These are phyloP conservation scores for Pheosia gnoma DNA, from an alignment of 2,888 invertebrate genomes.

Conservation along the genomic window DNA sequence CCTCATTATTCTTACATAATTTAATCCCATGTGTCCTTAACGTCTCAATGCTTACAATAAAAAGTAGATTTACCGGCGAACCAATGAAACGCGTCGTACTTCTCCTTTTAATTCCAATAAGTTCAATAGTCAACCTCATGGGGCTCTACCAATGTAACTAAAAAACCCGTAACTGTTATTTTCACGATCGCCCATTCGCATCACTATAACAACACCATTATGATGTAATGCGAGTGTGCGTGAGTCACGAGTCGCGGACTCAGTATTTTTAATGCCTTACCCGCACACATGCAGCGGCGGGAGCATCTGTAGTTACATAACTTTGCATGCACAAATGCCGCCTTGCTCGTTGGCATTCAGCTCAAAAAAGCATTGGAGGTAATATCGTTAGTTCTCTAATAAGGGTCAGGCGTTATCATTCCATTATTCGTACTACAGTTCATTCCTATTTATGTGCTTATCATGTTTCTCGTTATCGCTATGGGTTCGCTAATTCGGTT, in stretches of 20 bases:
- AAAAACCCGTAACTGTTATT: conserved; percentile 46
- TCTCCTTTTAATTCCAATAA: conserved; percentile 39
- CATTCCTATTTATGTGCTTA: conserved; percentile 21
- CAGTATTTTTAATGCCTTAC: conserved; percentile 43
- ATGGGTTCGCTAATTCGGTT: conserved; percentile 7
- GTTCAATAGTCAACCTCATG: conserved; percentile 37
- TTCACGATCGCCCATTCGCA: conserved; percentile 46
- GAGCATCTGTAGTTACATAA: conserved; percentile 44
- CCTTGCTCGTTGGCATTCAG: conserved; percentile 12
- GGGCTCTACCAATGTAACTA: conserved; percentile 25
- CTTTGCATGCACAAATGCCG: conserved; percentile 39
- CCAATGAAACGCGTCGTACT: conserved; percentile 32
- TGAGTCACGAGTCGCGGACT: conserved; percentile 47
- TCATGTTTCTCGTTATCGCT: conserved; percentile 25
- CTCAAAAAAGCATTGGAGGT: conserved; percentile 21
- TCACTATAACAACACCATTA: conserved; percentile 45
- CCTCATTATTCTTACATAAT: conserved; percentile 24
- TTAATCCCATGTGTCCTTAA: conserved; percentile 31
- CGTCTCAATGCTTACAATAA: conserved; percentile 2
- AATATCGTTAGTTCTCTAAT: conserved; percentile 25
- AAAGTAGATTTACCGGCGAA: conserved; percentile 27
- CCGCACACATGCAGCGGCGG: conserved; percentile 36
- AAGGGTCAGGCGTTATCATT: conserved; percentile 28
- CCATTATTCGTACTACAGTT: conserved; percentile 24
- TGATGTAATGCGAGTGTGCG: conserved; percentile 41